Evolutionary conservation across 2,888 invertebrate genomes (phyloP).

Genomic region (Blastobasis adustella): DNA sequence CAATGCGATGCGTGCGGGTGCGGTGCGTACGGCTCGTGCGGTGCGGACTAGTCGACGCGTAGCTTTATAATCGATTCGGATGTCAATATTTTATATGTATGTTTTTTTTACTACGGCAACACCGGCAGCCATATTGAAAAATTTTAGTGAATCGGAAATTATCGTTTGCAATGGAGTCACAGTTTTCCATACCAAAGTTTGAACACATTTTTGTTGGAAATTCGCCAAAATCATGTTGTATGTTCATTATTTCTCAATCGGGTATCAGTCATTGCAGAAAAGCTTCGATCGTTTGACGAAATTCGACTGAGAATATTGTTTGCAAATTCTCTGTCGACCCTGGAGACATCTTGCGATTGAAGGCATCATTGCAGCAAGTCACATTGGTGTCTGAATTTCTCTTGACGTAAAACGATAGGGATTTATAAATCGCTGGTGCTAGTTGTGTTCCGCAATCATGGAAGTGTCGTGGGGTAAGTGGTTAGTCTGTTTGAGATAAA

Average conservation of each 20-base stretch:
- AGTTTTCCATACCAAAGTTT: conserved; percentile 68
- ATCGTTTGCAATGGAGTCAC: conserved; percentile 73
- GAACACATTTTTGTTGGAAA: conserved; percentile 62
- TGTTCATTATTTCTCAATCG: conserved; percentile 59
- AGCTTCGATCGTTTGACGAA: conserved; percentile 68
- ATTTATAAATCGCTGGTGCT: conserved; percentile 56
- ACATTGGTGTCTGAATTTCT: conserved; percentile 53
- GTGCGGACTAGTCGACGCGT: no score
- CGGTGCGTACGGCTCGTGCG: no score
- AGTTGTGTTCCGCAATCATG: conserved; percentile 65
- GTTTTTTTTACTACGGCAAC: conserved; percentile 25
- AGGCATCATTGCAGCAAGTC: conserved; percentile 53
- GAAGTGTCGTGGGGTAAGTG: conserved; percentile 83
- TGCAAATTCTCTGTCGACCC: conserved; percentile 58
- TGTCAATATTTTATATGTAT: not conserved
- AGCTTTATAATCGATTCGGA: not conserved
- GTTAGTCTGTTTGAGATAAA: conserved; percentile 14
- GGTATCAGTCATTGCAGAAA: conserved; percentile 65
- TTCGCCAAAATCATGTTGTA: conserved; percentile 71
- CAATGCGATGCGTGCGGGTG: no score
- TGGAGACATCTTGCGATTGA: conserved; percentile 74
- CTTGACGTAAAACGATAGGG: conserved; percentile 61
- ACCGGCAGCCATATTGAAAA: conserved; percentile 55
- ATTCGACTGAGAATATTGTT: conserved; percentile 60
- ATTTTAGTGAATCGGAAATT: conserved; percentile 61